Percentiles rank a stretch among this genome's conserved stretches.
Conservation (phyloP, 2,797 vertebrate species). For the Silurus lanzhouensis region DNA sequence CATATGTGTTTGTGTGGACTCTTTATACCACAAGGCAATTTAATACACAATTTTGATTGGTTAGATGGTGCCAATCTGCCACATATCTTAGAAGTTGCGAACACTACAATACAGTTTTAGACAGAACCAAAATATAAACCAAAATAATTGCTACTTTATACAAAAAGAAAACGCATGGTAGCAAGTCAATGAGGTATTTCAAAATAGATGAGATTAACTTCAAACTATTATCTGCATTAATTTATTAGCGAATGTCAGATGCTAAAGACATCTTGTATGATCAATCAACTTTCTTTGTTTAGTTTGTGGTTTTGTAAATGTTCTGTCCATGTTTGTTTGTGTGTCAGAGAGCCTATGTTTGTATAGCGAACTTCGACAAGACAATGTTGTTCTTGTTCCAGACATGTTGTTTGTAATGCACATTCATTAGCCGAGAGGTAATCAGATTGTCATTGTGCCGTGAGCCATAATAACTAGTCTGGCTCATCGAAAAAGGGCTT, state of each 20-base stretch:
- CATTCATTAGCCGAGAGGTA: slow-evolving; percentile 53
- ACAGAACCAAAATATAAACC: not conserved
- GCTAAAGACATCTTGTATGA: not conserved
- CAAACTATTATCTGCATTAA: not conserved
- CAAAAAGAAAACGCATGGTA: not conserved
- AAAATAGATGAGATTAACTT: not conserved
- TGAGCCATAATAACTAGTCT: slow-evolving; percentile 65
- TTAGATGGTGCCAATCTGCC: no score
- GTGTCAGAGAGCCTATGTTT: not conserved
- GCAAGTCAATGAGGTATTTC: not conserved
- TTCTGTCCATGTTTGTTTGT: slow-evolving; percentile 12
- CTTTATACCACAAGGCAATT: no score
- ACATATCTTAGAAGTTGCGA: not conserved
- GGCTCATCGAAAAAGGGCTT: slow-evolving; percentile 59
- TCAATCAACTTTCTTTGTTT: not conserved
- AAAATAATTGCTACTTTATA: not conserved
- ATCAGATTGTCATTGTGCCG: slow-evolving; percentile 60
- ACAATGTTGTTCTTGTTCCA: slow-evolving; percentile 35
- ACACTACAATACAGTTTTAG: not conserved
- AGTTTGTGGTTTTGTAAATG: slow-evolving; percentile 27
- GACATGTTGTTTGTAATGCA: slow-evolving; percentile 31
- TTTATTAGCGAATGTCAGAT: not conserved
- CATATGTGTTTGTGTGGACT: no score
- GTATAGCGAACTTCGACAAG: slow-evolving; percentile 15
- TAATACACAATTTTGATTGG: no score